Base-by-base conservation (phyloP, 2,888 invertebrate species). In the Halocaridina rubra region DNA sequence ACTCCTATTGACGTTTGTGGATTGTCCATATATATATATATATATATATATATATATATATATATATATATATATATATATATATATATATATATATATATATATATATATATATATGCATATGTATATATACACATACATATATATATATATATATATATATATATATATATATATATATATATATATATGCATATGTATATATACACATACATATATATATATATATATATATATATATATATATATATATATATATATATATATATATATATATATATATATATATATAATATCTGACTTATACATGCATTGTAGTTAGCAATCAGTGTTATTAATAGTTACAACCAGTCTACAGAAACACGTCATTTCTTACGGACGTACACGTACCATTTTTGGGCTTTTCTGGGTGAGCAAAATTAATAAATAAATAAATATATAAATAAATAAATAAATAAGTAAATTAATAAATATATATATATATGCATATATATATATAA, bases 111-210 rank as follows among this genome's bases (percentile, higher is more conserved):
- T 53, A 69, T 53, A 76, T 59, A 29, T 16, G 19, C 19, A 4
- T 1, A n/a, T 10, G 1, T 3, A 3, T 53, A 53, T 53, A 10
- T 53, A 53, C 19, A 53, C 22, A 46, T 39, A 75, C 33, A 75
- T 33, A 46, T 75, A 39, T 75, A 27, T 75, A 33, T 46, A 39
- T 75, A 75, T 75, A 75, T 75, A 46, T 75, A 75, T 75, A 33
- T 75, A 46, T 75, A 72, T 39, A 53, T 72, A 64, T 32, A 78
- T 57, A 71, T 75, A 57, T 75, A 75, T 32, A 27, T 3, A 64
- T 27, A 24, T 22, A 16, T 22, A 32, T 32, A 19, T 33, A 33
- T 32, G 33, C 33, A 33, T 71, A 32, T 33, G 33, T 22, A 71
- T 71, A 33, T 71, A 71, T 0, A n/a, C 5, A 22, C 5, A 19